These are phyloP conservation scores for Xylocopa sonorina DNA, from an alignment of 1,140 invertebrate genomes.

Conservation along the genomic window DNA sequence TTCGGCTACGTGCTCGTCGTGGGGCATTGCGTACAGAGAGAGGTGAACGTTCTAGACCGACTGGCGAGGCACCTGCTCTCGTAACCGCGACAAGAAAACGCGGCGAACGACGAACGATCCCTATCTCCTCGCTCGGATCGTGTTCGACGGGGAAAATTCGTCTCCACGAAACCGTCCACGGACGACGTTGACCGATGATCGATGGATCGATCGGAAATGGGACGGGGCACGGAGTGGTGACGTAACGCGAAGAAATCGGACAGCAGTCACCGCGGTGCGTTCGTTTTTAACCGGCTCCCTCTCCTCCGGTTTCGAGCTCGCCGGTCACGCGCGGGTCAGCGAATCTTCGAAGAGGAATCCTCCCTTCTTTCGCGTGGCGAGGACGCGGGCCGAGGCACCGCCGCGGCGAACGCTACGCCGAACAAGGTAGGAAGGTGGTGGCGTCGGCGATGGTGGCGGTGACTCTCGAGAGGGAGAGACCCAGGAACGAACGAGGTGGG, in stretches of 20 bases:
- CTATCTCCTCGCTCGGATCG: neutral
- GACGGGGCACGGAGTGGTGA: slow-evolving; percentile 45
- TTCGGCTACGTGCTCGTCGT: slow-evolving; percentile 49
- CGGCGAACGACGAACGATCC: slow-evolving; percentile 12
- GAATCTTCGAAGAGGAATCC: slow-evolving; percentile 63
- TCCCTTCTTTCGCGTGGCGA: slow-evolving; percentile 60
- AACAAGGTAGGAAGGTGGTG: slow-evolving; percentile 45
- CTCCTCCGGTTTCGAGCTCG: slow-evolving; percentile 56
- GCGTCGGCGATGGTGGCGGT: slow-evolving; percentile 37
- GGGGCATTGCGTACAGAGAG: slow-evolving; percentile 24
- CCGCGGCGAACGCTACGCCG: slow-evolving; percentile 44
- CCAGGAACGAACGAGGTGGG: slow-evolving; percentile 30
- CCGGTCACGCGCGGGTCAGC: slow-evolving; percentile 67
- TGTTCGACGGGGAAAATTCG: neutral
- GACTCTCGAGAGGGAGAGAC: slow-evolving; percentile 24
- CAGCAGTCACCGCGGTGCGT: slow-evolving; percentile 1
- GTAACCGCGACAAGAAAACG: slow-evolving; percentile 56
- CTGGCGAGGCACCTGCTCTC: slow-evolving; percentile 60
- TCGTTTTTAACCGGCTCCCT: slow-evolving; percentile 52
- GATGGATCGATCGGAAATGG: neutral
- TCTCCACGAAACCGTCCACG: neutral
- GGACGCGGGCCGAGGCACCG: slow-evolving; percentile 27
- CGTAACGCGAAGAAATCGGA: slow-evolving; percentile 57
- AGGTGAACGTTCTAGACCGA: slow-evolving; percentile 64
- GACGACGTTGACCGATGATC: neutral